Conservation (phyloP, 2,797 vertebrate species). For the Tangara arthus region DNA sequence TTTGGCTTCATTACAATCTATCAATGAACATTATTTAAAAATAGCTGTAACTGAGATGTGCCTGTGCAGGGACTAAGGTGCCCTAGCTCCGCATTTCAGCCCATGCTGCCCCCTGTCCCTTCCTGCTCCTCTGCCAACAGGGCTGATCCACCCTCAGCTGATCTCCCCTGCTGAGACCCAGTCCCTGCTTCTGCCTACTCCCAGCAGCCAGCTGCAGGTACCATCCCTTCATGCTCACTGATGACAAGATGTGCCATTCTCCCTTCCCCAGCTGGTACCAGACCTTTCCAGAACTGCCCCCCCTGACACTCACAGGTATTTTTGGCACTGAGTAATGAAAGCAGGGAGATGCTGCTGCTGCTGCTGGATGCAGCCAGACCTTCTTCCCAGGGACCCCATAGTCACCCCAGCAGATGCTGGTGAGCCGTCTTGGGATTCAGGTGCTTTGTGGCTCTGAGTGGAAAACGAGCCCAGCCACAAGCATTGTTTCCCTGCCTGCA, state of each 20-base stretch:
- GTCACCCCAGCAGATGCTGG: background rate
- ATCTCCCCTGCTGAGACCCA: background rate
- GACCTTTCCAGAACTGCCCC: background rate
- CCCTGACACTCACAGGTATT: background rate
- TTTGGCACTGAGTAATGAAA: background rate
- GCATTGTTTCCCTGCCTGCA: background rate
- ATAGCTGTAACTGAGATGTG: background rate
- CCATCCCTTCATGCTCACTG: background rate
- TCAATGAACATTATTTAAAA: background rate
- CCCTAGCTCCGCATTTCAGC: background rate
- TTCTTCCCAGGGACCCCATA: fast-evolving
- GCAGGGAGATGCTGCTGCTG: background rate
- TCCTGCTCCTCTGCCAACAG: background rate
- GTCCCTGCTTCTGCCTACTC: background rate
- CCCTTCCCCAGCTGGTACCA: background rate
- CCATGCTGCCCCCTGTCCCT: fast-evolving
- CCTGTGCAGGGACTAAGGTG: background rate
- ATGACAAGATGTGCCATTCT: background rate
- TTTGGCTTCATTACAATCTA: background rate
- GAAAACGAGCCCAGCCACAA: background rate
- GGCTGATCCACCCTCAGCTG: background rate
- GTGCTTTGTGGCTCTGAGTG: background rate
- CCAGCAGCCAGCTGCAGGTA: background rate
- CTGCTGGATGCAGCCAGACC: background rate
- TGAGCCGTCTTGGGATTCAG: background rate